These are phyloP conservation scores for Apolygus lucorum DNA, from an alignment of 1,140 invertebrate genomes.

Conservation along the genomic window DNA sequence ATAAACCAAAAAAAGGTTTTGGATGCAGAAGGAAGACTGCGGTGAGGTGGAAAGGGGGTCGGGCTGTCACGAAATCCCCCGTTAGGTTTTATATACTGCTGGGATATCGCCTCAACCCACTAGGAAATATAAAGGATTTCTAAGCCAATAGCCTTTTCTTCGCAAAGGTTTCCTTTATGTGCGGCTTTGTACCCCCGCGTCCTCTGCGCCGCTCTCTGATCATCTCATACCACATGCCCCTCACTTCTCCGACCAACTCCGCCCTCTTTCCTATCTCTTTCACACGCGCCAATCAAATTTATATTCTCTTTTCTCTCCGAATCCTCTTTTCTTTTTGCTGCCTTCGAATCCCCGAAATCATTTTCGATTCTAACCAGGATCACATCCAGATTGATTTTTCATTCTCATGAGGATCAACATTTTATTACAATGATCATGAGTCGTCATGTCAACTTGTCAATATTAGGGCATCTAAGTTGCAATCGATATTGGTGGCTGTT, in stretches of 20 bases:
- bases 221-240: not conserved
- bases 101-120: not conserved
- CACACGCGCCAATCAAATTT: conserved; percentile 5
- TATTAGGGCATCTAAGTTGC: too few relatives aligned
- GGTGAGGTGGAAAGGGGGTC: not conserved
- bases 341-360: too few relatives aligned
- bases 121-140: conserved; percentile 11
- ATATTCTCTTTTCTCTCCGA: not conserved
- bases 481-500: too few relatives aligned
- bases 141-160: conserved; percentile 8
- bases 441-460: too few relatives aligned
- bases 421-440: too few relatives aligned
- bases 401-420: too few relatives aligned
- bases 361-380: too few relatives aligned
- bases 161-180: not conserved
- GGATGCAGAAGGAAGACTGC: not conserved
- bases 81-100: conserved; percentile 7
- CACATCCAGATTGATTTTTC: too few relatives aligned
- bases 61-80: not conserved
- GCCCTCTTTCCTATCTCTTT: not conserved
- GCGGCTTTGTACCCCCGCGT: not conserved
- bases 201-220: not conserved
- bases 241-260: not conserved
- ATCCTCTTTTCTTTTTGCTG: conserved; percentile 1
- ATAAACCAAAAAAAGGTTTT: too few relatives aligned